Evolutionary conservation across 2,888 invertebrate species (phyloP).

Genomic region (Gnatocerus cornutus): DNA sequence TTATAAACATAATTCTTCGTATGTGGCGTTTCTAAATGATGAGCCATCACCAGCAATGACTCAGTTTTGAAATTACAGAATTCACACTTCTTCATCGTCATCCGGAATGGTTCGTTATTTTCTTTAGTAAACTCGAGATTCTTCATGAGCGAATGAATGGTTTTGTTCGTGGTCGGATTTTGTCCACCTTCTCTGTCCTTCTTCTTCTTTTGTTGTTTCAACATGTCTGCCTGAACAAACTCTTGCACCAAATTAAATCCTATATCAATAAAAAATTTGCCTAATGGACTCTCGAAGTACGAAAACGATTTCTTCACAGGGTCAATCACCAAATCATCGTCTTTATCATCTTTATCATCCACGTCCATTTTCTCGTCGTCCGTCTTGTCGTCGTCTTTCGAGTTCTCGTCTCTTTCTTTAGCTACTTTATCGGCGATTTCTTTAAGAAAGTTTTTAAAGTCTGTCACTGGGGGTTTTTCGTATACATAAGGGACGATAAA

Average conservation of each 20-base stretch:
- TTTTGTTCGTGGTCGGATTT: conserved; percentile 81
- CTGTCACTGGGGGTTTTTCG: conserved; percentile 89
- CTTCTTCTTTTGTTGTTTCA: conserved; percentile 90
- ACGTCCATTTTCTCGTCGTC: conserved; percentile 55
- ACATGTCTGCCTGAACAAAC: conserved; percentile 92
- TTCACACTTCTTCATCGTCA: conserved; percentile 87
- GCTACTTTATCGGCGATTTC: conserved; percentile 73
- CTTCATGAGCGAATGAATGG: conserved; percentile 87
- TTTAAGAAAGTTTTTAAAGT: conserved; percentile 82
- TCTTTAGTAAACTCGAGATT: conserved; percentile 90
- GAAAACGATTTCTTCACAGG: conserved; percentile 70
- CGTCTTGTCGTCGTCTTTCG: conserved; percentile 67
- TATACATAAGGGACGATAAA: conserved; percentile 95
- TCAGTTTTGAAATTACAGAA: conserved; percentile 93
- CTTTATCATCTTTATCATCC: conserved; percentile 70
- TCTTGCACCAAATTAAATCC: conserved; percentile 94
- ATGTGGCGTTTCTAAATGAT: conserved; percentile 93
- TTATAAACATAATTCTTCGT: conserved; percentile 90
- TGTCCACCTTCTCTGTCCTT: conserved; percentile 81
- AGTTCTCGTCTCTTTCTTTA: conserved; percentile 63
- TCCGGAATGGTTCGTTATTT: conserved; percentile 83
- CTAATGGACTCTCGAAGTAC: conserved; percentile 90
- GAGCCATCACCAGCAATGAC: conserved; percentile 86
- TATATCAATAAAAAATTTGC: conserved; percentile 93
- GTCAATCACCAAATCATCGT: conserved; percentile 59